A percentile compares a stretch with the other conserved stretches of the same genome.
phyloP scores from a whole-genome alignment of 2,888 invertebrate genomes.

The Aleiodes alternator region DNA sequence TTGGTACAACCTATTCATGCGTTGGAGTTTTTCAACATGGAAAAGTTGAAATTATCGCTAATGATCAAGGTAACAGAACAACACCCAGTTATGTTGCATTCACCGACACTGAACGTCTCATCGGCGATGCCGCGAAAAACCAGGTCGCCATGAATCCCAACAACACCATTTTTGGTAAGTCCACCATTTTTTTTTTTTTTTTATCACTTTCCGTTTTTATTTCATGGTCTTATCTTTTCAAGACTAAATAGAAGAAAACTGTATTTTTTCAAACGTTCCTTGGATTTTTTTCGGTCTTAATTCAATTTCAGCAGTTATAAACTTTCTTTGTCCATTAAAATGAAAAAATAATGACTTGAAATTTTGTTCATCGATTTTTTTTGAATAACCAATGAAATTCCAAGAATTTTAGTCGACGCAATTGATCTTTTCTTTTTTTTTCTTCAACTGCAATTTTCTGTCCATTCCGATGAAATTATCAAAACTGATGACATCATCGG shows the following conservation, averaged over 20 bases:
- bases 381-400: background rate
- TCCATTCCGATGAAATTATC: background rate
- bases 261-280: background rate
- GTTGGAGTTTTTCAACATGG: slow-evolving; percentile 91
- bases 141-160: slow-evolving; percentile 88
- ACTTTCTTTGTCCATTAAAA: background rate
- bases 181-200: slow-evolving; percentile 35
- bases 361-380: background rate
- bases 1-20: slow-evolving; percentile 96
- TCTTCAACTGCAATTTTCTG: too few relatives aligned
- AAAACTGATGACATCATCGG: too few relatives aligned
- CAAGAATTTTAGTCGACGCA: too few relatives aligned
- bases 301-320: too few relatives aligned
- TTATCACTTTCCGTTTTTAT: slow-evolving; percentile 3
- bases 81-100: slow-evolving; percentile 80
- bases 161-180: slow-evolving; percentile 89
- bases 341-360: background rate
- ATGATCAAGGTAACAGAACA: slow-evolving; percentile 79
- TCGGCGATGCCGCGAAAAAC: slow-evolving; percentile 80
- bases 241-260: background rate
- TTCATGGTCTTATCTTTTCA: background rate
- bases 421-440: background rate
- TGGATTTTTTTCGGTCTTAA: background rate
- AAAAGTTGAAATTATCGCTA: slow-evolving; percentile 85
- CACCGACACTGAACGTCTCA: slow-evolving; percentile 78